phyloP scores from a whole-genome alignment of 2,113 vertebrate genomes.

The Anhinga rufa region DNA sequence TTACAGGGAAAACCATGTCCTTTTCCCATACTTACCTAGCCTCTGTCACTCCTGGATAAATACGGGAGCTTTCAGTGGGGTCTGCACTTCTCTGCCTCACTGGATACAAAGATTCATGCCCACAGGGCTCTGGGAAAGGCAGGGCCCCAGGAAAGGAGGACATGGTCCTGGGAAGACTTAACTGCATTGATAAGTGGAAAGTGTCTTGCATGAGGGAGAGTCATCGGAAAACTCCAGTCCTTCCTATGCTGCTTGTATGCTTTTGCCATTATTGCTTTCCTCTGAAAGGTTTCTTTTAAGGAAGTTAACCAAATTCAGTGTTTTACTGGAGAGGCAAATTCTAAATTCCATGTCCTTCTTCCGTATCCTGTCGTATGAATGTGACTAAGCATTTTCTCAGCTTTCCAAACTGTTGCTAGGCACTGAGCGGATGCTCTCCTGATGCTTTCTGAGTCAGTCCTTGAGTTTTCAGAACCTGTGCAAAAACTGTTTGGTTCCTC shows the following conservation, averaged over 20 bases:
- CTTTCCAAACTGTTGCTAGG: constrained; percentile 26
- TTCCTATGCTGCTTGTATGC: background rate
- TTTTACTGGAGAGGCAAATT: background rate
- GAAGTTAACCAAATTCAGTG: background rate
- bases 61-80: background rate
- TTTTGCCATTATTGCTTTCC: background rate
- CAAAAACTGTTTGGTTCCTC: background rate
- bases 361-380: background rate
- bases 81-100: background rate
- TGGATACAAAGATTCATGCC: background rate
- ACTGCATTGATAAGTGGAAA: background rate
- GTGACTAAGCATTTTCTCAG: constrained; percentile 16
- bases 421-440: background rate
- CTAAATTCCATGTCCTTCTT: background rate
- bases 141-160: background rate
- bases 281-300: background rate
- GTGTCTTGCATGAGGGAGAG: background rate
- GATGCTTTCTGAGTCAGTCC: background rate
- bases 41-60: background rate
- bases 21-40: background rate
- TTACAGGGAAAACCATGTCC: background rate
- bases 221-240: background rate
- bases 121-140: background rate
- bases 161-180: background rate
- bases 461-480: background rate